Evolutionary conservation across 2,797 vertebrate species (phyloP), one percentile per base, ranked within the genome.

Genomic region (Mycteria americana): DNA sequence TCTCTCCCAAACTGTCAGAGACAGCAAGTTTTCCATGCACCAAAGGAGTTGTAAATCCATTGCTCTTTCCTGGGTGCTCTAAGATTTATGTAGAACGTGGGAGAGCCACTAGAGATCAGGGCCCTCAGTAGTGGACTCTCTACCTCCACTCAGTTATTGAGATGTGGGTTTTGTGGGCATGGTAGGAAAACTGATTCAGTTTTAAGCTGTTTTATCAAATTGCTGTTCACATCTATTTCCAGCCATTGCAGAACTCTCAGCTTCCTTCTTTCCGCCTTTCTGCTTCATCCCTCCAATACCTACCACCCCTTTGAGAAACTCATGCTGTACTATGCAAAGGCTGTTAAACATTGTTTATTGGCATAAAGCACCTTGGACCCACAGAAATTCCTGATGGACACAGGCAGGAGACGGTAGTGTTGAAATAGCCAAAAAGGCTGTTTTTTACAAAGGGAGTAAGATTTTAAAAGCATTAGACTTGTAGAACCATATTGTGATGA

Each of bases 11-110:
- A 50, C 31, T 7, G 27, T 28, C 81, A 85, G 60, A 75, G 43
- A 62, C 19, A 50, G 48, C 15, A 72, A 75, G 53, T 54, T 48
- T 53, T 45, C 28, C 30, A 69, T 14, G 31, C 10, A n/a, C 23
- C 31, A 24, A 56, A 35, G 33, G 28, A 67, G 14, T 13, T 85
- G n/a, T 59, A 87, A 85, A 81, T 77, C 54, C 51, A 50, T 13
- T 27, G 68, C 8, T 69, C 25, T 62, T 69, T 83, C n/a, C 56
- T 70, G 37, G 12, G 5, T 43, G 35, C 48, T 60, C 62, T 59
- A 33, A 77, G 43, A 54, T 33, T 60, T 33, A n/a, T 6, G n/a
- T 10, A 59, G 51, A 67, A 70, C 0, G 0, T 64, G 31, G 24
- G 93, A 85, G 17, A 65, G 13, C 33, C 14, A 21, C 28, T 24